Base-by-base conservation (phyloP, 2,888 invertebrate species). In the Latrodectus elegans region DNA sequence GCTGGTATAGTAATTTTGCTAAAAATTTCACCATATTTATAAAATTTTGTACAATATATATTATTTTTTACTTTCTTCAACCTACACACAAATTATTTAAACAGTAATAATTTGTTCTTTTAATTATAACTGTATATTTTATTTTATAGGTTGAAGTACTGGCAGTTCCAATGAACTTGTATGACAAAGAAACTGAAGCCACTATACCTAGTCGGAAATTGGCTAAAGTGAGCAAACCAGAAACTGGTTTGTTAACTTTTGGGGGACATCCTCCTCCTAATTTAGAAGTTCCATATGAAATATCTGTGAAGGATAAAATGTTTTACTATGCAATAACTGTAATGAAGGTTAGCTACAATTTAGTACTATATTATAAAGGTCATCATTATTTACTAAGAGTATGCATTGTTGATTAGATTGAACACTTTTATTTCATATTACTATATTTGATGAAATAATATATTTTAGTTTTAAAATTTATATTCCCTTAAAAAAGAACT, bases 281-380 rank as follows among this genome's bases (percentile, higher is more conserved):
- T 8, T 93, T 96, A 26, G 95, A 95, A 90, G 94, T 94, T 17
- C 94, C 95, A 0, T 98, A 97, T 93, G 96, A 97, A 92, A 95
- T 97, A 0, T 97, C 97, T 0, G 94, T 96, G 75, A 95, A 95
- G 91, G 97, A 98, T 91, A 96, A 96, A 92, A 97, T 97, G 95
- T 95, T 96, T 91, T 99, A 97, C 93, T 96, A 97, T 92, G 96
- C 98, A 52, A 97, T 99, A 90, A 96, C 97, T 15, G 96, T 98
- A 92, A 98, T 99, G 97, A 97, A 97, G 94, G 95, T 95, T 91
- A 91, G 89, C 68, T 68, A 3, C 38, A 6, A 38, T 38, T 38
- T 38, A 60, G 55, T 72, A n/a, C 51, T 15, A n/a, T 12, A 51
- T 49, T 73, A 10, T 9, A 12, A 15, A 22, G 6, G n/a, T 49